Conservation (phyloP, 2,888 invertebrate genomes). For the Sepiola atlantica region DNA sequence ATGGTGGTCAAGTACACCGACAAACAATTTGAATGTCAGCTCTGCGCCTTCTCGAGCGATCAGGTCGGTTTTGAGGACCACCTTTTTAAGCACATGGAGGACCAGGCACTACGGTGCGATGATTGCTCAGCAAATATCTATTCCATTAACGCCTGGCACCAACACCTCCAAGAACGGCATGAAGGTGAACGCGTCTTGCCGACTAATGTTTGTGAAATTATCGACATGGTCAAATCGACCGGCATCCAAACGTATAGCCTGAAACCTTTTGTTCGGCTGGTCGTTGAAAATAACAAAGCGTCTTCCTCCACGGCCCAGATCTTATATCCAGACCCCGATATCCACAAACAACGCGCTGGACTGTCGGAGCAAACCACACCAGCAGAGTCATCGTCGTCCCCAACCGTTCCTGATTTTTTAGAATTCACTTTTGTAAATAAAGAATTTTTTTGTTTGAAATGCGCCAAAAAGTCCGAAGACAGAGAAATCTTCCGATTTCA, state of each 20-base stretch:
- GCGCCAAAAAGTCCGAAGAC: conserved; percentile 35
- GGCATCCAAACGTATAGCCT: neutral
- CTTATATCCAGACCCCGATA: neutral
- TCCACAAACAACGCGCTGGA: neutral
- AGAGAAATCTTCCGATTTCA: conserved; percentile 37
- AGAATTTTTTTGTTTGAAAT: conserved; percentile 42
- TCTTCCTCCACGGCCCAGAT: neutral
- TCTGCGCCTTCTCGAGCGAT: conserved; percentile 52
- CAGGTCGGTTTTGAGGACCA: conserved; percentile 57
- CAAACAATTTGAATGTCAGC: conserved; percentile 49
- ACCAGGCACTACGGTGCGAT: conserved; percentile 55
- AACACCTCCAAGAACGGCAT: conserved; percentile 1
- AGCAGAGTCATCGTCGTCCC: neutral
- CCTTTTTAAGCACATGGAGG: conserved; percentile 56
- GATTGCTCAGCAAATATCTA: conserved; percentile 52
- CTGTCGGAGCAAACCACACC: neutral
- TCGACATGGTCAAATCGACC: neutral
- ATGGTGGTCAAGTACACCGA: conserved; percentile 24
- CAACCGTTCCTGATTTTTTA: neutral
- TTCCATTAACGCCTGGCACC: neutral
- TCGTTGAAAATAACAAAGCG: neutral
- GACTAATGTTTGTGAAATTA: neutral
- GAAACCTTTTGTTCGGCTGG: neutral
- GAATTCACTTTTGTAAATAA: conserved; percentile 39
- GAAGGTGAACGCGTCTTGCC: conserved; percentile 34